Evolutionary conservation across 2,113 vertebrate genomes (phyloP).

Genomic region (Sapayoa aenigma): DNA sequence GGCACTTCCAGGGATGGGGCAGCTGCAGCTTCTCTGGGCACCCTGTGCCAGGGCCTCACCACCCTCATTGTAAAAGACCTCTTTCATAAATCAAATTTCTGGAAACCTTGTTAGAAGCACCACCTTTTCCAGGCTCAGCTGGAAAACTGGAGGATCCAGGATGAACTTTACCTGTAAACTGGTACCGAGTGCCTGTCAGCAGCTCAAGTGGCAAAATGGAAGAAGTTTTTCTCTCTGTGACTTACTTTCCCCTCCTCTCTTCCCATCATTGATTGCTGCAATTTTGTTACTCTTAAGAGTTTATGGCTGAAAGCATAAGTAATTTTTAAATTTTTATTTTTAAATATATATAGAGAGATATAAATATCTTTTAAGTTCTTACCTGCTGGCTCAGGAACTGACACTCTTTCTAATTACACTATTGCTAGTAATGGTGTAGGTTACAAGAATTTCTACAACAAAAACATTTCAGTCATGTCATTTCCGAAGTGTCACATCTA

Average conservation of each 20-base stretch:
- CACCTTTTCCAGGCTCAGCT: neutral
- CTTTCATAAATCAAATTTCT: neutral
- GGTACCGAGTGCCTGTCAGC: neutral
- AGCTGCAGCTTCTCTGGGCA: neutral
- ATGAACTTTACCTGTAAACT: neutral
- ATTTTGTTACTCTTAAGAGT: neutral
- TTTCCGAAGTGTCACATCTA: neutral
- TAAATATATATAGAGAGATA: neutral
- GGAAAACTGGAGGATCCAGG: neutral
- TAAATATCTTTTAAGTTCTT: neutral
- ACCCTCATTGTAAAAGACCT: neutral
- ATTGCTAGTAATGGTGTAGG: neutral
- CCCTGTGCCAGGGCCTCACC: neutral
- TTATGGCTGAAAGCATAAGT: neutral
- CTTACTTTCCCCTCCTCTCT: neutral
- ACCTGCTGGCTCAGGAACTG: slow-evolving; percentile 44
- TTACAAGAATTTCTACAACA: neutral
- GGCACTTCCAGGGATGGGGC: neutral
- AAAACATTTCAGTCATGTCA: neutral
- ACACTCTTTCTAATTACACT: neutral
- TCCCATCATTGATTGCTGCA: neutral
- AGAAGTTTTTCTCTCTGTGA: neutral
- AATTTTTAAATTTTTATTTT: neutral
- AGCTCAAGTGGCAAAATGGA: neutral
- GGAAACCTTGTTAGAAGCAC: neutral